Conservation (phyloP, 2,888 invertebrate genomes). For the Drosophila prolongata region DNA sequence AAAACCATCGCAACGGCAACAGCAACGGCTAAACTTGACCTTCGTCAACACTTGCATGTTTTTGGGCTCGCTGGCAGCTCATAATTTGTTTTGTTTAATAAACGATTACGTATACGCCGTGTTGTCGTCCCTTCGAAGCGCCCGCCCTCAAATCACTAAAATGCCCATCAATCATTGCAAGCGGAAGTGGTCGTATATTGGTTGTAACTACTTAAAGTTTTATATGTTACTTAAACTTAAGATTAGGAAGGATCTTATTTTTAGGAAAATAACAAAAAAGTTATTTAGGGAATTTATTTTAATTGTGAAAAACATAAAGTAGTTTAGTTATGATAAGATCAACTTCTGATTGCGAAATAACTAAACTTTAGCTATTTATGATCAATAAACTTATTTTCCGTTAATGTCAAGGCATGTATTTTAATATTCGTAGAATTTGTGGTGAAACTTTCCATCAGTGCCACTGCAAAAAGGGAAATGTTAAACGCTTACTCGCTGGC, state of each 20-base stretch:
- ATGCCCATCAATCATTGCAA: slow-evolving; percentile 55
- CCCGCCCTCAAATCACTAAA: slow-evolving; percentile 11
- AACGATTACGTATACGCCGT: slow-evolving; percentile 42
- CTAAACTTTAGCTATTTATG: too few species aligned
- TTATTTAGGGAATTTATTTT: too few species aligned
- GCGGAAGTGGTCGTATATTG: slow-evolving; percentile 48
- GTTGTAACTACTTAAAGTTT: slow-evolving; percentile 36
- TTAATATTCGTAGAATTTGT: too few species aligned
- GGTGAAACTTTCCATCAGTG: slow-evolving; percentile 4
- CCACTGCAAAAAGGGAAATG: slow-evolving; percentile 26
- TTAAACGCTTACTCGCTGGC: slow-evolving; percentile 44
- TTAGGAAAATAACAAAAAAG: too few species aligned
- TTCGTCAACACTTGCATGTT: slow-evolving; percentile 66
- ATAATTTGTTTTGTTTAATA: slow-evolving; percentile 49
- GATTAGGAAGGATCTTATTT: too few species aligned
- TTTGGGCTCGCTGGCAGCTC: slow-evolving; percentile 26
- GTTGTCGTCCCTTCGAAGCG: slow-evolving; percentile 36
- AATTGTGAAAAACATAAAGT: too few species aligned
- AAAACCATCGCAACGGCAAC: slow-evolving; percentile 36
- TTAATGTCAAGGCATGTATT: too few species aligned
- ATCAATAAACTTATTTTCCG: too few species aligned
- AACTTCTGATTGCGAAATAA: too few species aligned
- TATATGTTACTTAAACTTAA: not conserved
- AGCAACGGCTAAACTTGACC: slow-evolving; percentile 68
- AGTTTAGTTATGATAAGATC: too few species aligned